Base-by-base conservation (phyloP, 2,888 invertebrate species). In the Allolobophora icterica region DNA sequence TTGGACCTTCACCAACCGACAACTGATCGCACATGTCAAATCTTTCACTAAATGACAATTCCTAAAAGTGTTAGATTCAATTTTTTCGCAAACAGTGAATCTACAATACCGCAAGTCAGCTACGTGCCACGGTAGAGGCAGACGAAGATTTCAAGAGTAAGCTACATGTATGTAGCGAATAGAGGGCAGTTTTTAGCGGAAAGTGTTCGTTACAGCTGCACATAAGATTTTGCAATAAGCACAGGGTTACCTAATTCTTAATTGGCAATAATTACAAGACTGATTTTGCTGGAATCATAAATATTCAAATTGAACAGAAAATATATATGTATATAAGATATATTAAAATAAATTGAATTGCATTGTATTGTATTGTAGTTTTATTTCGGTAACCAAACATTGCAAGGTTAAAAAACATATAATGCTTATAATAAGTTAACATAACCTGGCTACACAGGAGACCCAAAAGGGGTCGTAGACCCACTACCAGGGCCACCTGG, bases 291-390 rank as follows among this genome's bases (percentile, higher is more conserved):
- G 71, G n/a, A 71, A 71, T 71, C 71, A 71, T 71, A 71, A n/a
- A n/a, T 71, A 71, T 71, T n/a, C 71, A 71, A 11, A n/a, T n/a
- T 11, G 13, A 71, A 71, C 71, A 71, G n/a, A 71, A 52, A 52
- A n/a, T n/a, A n/a, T n/a, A n/a, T n/a, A n/a, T n/a, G n/a, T 24
- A 71, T 8, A 19, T 15, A 45, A 45, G 45, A 71, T n/a, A 71
- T 71, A n/a, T 71, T 71, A 30, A 52, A 71, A 71, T 71, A 71
- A 71, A n/a, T 71, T n/a, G n/a, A n/a, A n/a, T n/a, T n/a, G n/a
- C n/a, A n/a, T n/a, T n/a, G n/a, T n/a, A n/a, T n/a, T n/a, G n/a
- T n/a, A n/a, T n/a, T n/a, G n/a, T n/a, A n/a, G n/a, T n/a, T n/a
- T n/a, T n/a, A n/a, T n/a, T n/a, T n/a, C n/a, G n/a, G n/a, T n/a